Evolutionary conservation across 2,888 invertebrate genomes (phyloP).

Genomic region (Prenolepis imparis): DNA sequence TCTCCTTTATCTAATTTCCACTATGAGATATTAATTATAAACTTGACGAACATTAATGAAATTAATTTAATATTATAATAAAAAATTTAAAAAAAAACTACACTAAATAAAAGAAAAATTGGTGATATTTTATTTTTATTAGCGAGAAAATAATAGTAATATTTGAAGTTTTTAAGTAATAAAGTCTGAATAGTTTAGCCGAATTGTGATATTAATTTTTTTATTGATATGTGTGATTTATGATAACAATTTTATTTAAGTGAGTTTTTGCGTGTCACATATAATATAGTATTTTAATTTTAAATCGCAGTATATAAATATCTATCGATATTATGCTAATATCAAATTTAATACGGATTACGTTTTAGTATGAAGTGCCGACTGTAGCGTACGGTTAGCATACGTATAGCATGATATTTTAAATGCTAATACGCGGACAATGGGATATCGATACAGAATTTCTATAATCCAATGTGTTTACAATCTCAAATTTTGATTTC

Average conservation of each 20-base stretch:
- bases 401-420: constrained; percentile 38
- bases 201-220: neutral
- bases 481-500: constrained; percentile 50
- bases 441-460: constrained; percentile 42
- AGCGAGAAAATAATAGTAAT: neutral
- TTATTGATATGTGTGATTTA: neutral
- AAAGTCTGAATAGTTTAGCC: neutral
- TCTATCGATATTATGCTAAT: constrained; percentile 44
- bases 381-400: constrained; percentile 13
- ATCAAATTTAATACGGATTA: constrained; percentile 43
- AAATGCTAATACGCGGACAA: constrained; percentile 48
- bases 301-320: constrained; percentile 38
- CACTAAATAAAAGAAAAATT: neutral
- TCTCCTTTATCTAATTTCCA: neutral
- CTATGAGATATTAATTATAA: neutral
- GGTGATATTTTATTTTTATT: neutral
- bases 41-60: neutral
- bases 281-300: constrained; percentile 32
- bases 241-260: neutral
- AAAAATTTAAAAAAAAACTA: neutral
- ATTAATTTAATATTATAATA: neutral
- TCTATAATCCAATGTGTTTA: constrained; percentile 46
- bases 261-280: neutral
- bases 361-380: constrained; percentile 47
- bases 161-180: neutral